A percentile compares a stretch with the other conserved stretches of the same genome.
phyloP scores from a whole-genome alignment of 2,113 vertebrate species.

The Pelecanoides urinatrix region DNA sequence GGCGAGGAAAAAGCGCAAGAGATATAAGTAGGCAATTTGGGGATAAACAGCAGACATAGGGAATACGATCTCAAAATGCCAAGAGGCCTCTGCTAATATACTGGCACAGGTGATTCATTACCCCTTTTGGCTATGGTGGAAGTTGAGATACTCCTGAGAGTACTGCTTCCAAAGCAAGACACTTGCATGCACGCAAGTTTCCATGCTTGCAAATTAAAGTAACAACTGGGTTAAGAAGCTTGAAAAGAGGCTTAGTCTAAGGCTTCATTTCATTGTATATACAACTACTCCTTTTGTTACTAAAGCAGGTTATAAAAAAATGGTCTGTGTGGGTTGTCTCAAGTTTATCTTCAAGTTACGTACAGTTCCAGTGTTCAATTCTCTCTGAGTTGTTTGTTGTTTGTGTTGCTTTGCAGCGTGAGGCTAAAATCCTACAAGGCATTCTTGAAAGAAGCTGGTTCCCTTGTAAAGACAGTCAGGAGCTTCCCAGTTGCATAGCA shows the following conservation, averaged over 20 bases:
- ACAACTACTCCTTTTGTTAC: background rate
- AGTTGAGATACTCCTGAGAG: background rate
- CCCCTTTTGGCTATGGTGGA: background rate
- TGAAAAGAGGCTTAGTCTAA: background rate
- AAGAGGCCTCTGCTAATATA: background rate
- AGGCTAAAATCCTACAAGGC: background rate
- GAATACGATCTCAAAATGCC: background rate
- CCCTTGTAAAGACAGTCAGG: fast-evolving
- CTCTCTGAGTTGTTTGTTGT: background rate
- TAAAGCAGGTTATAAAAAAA: background rate
- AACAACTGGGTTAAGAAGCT: background rate
- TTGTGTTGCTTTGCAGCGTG: background rate
- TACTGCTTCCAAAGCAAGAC: background rate
- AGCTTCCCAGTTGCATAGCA: background rate
- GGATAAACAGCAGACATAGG: background rate
- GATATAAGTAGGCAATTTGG: background rate
- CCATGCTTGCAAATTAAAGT: background rate
- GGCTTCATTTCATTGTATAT: background rate
- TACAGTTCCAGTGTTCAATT: background rate
- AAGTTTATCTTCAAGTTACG: background rate
- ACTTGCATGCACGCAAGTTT: background rate
- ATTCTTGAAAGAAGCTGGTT: background rate
- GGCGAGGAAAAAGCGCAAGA: background rate
- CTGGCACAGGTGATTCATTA: background rate
- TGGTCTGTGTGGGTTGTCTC: background rate